phyloP scores from a whole-genome alignment of 2,113 vertebrate genomes.

The Montifringilla adamsi region DNA sequence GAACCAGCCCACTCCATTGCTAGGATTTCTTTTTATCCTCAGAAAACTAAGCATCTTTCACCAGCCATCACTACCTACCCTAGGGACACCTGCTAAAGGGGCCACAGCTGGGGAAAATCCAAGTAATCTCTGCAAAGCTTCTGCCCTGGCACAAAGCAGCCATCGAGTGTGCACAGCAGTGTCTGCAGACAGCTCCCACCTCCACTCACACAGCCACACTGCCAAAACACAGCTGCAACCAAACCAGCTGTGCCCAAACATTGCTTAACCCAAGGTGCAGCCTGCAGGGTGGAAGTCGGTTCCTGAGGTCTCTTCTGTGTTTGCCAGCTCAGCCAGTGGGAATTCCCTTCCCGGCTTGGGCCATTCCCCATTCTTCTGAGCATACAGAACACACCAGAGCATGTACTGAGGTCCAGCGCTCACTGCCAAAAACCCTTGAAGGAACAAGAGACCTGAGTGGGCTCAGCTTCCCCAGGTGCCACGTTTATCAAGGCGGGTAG shows the following conservation, averaged over 20 bases:
- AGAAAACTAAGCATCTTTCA: not conserved
- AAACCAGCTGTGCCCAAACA: not conserved
- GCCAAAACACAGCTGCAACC: not conserved
- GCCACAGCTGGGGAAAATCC: not conserved
- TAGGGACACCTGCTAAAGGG: not conserved
- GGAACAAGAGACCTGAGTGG: not conserved
- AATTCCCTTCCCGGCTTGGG: not conserved
- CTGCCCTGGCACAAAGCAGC: not conserved
- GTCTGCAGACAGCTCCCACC: not conserved
- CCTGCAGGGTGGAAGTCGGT: rapidly evolving
- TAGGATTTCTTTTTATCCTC: not conserved
- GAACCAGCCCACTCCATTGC: not conserved
- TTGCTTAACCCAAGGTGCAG: not conserved
- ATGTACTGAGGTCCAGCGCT: rapidly evolving
- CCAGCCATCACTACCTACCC: not conserved
- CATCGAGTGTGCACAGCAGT: not conserved
- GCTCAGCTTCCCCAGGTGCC: not conserved
- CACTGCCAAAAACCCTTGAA: not conserved
- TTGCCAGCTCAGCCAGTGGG: not conserved
- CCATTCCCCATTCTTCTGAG: not conserved
- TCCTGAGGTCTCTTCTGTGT: not conserved
- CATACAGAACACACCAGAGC: not conserved
- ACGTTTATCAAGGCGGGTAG: rapidly evolving
- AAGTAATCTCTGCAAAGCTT: not conserved
- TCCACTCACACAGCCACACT: not conserved